A percentile compares a stretch with the other conserved stretches of the same genome.
These are phyloP conservation scores for Etheostoma spectabile DNA, from an alignment of 2,113 vertebrate species.

Conservation along the genomic window DNA sequence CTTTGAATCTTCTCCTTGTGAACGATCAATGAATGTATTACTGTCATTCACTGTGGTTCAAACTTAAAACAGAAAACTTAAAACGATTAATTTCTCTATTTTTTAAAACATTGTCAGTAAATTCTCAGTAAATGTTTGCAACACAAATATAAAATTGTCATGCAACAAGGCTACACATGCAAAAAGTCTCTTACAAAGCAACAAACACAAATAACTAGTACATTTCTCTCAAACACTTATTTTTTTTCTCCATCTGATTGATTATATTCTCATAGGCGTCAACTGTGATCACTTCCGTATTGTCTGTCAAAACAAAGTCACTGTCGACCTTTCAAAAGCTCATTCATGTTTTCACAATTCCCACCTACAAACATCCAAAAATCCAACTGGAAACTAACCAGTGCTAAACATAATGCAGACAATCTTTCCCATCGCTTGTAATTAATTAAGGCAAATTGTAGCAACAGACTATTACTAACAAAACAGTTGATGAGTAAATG, in stretches of 20 bases:
- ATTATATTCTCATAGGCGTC: background rate
- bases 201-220: background rate
- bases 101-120: background rate
- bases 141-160: background rate
- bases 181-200: background rate
- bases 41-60: conserved; percentile 45
- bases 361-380: background rate
- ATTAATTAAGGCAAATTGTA: conserved; percentile 4
- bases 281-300: background rate
- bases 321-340: background rate
- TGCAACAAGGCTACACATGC: background rate
- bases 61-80: conserved; percentile 37
- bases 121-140: conserved; percentile 25
- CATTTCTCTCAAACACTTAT: background rate
- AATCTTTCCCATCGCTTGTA: conserved; percentile 7
- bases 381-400: background rate
- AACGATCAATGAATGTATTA: conserved; percentile 74
- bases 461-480: conserved; percentile 54
- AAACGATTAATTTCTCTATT: too few species aligned
- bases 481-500: conserved; percentile 52
- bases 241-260: background rate
- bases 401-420: background rate
- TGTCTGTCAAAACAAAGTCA: background rate
- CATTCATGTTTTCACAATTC: background rate
- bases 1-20: conserved; percentile 64